phyloP scores from a whole-genome alignment of 2,888 invertebrate genomes.

The Eupeodes latifasciatus region DNA sequence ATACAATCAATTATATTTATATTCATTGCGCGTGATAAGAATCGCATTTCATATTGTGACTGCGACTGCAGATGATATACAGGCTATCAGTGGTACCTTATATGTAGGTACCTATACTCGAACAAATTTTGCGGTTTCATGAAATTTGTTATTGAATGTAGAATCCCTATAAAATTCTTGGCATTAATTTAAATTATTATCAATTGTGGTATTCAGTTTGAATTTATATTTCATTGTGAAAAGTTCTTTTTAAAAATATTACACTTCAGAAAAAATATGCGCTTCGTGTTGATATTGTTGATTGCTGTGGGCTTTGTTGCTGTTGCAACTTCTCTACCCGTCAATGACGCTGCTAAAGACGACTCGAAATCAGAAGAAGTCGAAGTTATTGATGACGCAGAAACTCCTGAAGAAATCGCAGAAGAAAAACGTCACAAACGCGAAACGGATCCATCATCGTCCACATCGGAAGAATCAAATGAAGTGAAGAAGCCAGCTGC shows the following conservation, averaged over 20 bases:
- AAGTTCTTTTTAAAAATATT: conserved; percentile 26
- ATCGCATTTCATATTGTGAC: conserved; percentile 34
- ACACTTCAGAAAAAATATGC: conserved; percentile 34
- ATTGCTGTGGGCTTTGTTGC: conserved; percentile 47
- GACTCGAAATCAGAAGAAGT: not conserved
- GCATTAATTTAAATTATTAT: conserved; percentile 21
- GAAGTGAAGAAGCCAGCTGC: conserved; percentile 6
- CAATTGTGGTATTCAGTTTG: conserved; percentile 44
- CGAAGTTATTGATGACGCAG: conserved; percentile 21
- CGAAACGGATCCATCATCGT: not conserved
- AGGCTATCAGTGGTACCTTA: not conserved
- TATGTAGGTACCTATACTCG: not conserved
- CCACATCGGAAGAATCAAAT: conserved; percentile 48
- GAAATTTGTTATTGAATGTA: not conserved
- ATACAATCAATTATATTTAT: conserved; percentile 11
- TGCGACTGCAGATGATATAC: conserved; percentile 14
- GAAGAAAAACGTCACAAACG: conserved; percentile 32
- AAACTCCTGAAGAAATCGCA: not conserved
- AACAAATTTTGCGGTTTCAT: conserved; percentile 11
- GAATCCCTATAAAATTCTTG: conserved; percentile 20
- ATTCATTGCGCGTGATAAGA: conserved; percentile 30
- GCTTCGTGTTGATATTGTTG: conserved; percentile 32
- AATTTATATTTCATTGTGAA: conserved; percentile 45
- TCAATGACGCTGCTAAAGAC: not conserved
- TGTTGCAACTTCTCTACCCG: conserved; percentile 9